These are phyloP conservation scores for Oedothorax gibbosus DNA, from an alignment of 1,140 invertebrate species.

Conservation along the genomic window DNA sequence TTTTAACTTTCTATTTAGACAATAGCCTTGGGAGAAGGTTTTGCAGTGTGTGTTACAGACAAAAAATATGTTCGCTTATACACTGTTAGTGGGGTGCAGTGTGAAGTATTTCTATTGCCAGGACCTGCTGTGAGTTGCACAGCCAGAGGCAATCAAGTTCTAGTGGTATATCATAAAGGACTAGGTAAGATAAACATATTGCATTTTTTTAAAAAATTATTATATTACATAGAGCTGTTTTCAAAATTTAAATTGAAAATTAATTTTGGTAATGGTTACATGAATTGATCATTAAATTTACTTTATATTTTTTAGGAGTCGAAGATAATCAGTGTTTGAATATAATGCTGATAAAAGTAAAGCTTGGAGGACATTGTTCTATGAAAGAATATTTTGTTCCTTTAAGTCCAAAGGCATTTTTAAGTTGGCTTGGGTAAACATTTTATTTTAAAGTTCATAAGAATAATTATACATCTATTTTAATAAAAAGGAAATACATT, in stretches of 20 bases:
- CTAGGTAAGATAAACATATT: constrained; percentile 68
- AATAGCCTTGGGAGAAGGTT: constrained; percentile 41
- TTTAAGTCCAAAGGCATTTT: constrained; percentile 76
- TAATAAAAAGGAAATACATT: neutral
- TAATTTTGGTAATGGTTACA: too few relatives aligned
- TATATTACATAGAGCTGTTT: too few relatives aligned
- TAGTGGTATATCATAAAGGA: constrained; percentile 82
- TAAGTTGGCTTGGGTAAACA: constrained; percentile 82
- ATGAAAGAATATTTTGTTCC: constrained; percentile 73
- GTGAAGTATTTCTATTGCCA: constrained; percentile 79
- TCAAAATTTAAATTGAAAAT: too few relatives aligned
- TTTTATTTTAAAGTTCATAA: neutral
- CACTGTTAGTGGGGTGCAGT: constrained; percentile 85
- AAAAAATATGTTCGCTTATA: constrained; percentile 82
- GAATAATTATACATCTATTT: neutral
- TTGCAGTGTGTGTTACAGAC: constrained; percentile 81
- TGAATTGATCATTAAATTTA: neutral
- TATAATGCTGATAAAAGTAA: constrained; percentile 67
- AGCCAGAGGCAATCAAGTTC: constrained; percentile 77
- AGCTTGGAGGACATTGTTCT: constrained; percentile 63
- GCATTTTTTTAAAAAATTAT: too few relatives aligned
- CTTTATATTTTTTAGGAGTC: constrained; percentile 64
- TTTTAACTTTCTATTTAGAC: constrained; percentile 19
- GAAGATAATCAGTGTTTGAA: constrained; percentile 70
- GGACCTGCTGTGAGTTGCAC: constrained; percentile 80